Evolutionary conservation across 2,113 vertebrate species (phyloP), one percentile per base, ranked within the genome.

Genomic region (Cyphomyrus plagiostoma): DNA sequence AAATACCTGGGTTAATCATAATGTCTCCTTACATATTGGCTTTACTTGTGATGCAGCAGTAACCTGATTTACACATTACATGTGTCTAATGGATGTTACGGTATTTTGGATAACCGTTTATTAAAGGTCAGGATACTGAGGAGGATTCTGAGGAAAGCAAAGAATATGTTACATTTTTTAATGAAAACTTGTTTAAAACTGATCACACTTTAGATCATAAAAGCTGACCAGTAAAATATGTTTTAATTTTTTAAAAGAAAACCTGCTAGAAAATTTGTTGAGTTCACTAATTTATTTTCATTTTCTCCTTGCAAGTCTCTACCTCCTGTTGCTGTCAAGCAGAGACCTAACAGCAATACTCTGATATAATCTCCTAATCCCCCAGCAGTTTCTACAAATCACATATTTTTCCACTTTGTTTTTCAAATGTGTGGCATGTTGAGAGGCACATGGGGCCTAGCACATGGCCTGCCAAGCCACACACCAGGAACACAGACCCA

Each of bases 331-430:
- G 48, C 74, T 26, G 80, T 56, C 48, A 89, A 50, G 77, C 66
- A 83, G 30, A 89, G 70, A 83, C 74, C 88, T 52, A 80, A 89
- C 70, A 82, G 88, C 50, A 62, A 89, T 35, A 77, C 88, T 39
- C 88, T 15, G 74, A 83, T 83, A 77, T 89, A 35, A 89, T 89
- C 35, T 89, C 88, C 17, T 89, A 89, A 48, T 84, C 35, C 49
- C 50, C 39, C 74, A 53, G 62, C 62, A 48, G 11, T 74, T 13
- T 42, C 85, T 19, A 62, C 74, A 89, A 66, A 39, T 35, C n/a
- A 6, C 10, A 56, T 85, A 74, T 66, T 88, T 48, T 45, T 66
- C 19, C 7, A 42, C 23, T 88, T 39, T 62, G 58, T 74, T 89
- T 89, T 42, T 42, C 49, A 26, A 89, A 50, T 19, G 88, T 89